Evolutionary conservation across 2,888 invertebrate genomes (phyloP), one percentile per base, ranked within the genome.

Genomic region (Anodontia alba): DNA sequence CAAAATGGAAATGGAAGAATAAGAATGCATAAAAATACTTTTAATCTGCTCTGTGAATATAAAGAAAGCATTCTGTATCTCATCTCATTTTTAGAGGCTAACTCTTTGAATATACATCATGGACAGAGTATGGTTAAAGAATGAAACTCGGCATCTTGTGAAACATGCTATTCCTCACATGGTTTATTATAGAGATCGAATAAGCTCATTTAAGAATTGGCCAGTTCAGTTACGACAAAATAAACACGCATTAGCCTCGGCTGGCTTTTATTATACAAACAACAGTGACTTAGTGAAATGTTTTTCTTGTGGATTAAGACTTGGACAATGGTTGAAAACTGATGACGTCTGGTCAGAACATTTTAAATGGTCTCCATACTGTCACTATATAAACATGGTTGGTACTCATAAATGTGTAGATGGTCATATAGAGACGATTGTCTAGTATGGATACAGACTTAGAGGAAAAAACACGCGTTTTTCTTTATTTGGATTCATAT

Each of bases 21-120:
- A 2, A 31, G 26, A 67, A n/a, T 67, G 17, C 36, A 67, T 1
- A 67, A 67, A 33, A 10, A 67, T 33, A 33, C 67, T 5, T 67
- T 67, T 42, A n/a, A 5, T 1, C 10, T 12, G 67, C 67, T 67
- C 1, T 67, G 20, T 33, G 33, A 31, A 67, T 67, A 33, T 67
- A 67, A 67, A 23, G 67, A 67, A 67, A 33, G 67, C 36, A 33
- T 67, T 10, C 7, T 33, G n/a, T 67, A 38, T 29, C n/a, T 67
- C 5, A 67, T 67, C 5, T 67, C 67, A 33, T 67, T 67, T 67
- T 23, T 67, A 67, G 67, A 38, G 33, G 67, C 36, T 23, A 67
- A 67, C 26, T 3, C 54, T 7, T 54, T 54, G 23, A 8, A 1
- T n/a, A 1, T 1, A 10, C 54, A 54, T 54, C 54, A 54, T 54